These are phyloP conservation scores for Ginglymostoma cirratum DNA, from an alignment of 2,113 vertebrate genomes.

Conservation along the genomic window DNA sequence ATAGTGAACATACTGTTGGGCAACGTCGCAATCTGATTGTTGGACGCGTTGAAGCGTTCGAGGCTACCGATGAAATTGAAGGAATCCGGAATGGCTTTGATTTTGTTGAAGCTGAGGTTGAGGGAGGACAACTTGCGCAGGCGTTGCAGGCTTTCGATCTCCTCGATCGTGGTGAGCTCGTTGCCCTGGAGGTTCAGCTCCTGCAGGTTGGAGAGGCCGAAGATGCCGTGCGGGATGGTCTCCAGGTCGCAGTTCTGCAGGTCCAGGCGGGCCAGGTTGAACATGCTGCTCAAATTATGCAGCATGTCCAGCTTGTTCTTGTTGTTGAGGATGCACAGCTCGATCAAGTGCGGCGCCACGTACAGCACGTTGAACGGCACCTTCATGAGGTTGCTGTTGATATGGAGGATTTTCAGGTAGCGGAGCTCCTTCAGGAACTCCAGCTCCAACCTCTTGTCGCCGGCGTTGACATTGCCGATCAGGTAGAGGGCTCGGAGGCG, in stretches of 20 bases:
- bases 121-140: conserved; percentile 1
- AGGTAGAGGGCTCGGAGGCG: not conserved
- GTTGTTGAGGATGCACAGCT: conserved; percentile 23
- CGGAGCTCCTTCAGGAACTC: conserved; percentile 13
- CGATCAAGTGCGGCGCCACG: not conserved
- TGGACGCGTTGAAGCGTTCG: not conserved
- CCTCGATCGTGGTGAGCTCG: not conserved
- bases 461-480: not conserved
- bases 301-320: conserved; percentile 15
- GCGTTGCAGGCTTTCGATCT: not conserved
- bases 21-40: not conserved
- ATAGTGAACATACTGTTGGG: not conserved
- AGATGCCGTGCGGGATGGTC: not conserved
- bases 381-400: conserved; percentile 29
- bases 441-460: not conserved
- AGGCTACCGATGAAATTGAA: not conserved
- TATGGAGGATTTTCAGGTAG: not conserved
- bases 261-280: not conserved
- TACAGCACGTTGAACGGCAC: conserved; percentile 25
- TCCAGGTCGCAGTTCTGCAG: conserved; percentile 19
- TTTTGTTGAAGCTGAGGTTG: conserved; percentile 28
- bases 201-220: conserved; percentile 16
- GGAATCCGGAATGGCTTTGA: not conserved
- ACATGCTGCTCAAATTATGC: conserved; percentile 1
- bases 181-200: conserved; percentile 29